These are phyloP conservation scores for Catharus bicknelli DNA, from an alignment of 2,113 vertebrate species.

Conservation along the genomic window DNA sequence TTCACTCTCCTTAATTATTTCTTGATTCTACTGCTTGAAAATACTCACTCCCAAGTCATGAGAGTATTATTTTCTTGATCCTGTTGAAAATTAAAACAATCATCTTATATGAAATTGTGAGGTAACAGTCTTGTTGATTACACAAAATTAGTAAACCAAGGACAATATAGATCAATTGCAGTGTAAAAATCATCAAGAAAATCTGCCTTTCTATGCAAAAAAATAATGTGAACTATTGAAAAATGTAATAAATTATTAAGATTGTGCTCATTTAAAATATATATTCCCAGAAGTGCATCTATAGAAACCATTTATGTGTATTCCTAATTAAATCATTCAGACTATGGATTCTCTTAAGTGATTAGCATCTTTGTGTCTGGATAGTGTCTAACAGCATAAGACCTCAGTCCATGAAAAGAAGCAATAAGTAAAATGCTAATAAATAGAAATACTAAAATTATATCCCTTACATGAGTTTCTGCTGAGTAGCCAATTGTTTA, in stretches of 20 bases:
- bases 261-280: neutral
- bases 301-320: neutral
- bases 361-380: neutral
- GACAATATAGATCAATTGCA: neutral
- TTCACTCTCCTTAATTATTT: neutral
- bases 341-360: neutral
- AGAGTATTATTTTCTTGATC: neutral
- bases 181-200: neutral
- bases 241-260: neutral
- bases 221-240: neutral
- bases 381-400: neutral
- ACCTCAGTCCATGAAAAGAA: neutral
- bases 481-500: neutral
- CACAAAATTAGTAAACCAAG: neutral
- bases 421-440: neutral
- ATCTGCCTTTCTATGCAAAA: neutral
- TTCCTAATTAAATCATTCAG: neutral
- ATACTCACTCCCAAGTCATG: neutral
- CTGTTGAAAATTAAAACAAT: neutral
- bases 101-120: neutral
- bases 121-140: neutral
- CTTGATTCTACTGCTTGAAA: neutral
- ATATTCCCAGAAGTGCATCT: neutral
- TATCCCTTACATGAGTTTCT: neutral
- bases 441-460: neutral